Evolutionary conservation across 2,888 invertebrate genomes (phyloP).

Genomic region (Bugula neritina): DNA sequence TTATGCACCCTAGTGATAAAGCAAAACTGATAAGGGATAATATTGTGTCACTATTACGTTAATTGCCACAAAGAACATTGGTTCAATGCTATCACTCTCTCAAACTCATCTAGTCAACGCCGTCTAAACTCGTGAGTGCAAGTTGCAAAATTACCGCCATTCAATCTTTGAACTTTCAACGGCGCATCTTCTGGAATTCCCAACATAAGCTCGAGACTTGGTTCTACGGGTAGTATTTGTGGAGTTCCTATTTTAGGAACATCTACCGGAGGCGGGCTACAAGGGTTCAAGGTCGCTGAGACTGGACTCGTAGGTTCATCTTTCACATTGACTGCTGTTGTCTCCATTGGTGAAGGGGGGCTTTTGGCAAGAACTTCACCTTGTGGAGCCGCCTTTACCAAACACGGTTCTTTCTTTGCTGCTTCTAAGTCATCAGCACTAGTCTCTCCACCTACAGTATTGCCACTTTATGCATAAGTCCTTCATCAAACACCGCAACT

Average conservation of each 20-base stretch:
- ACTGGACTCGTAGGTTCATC: slow-evolving; percentile 8
- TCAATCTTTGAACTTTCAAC: slow-evolving; percentile 2
- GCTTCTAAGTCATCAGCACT: too few species aligned
- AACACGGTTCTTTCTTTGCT: too few species aligned
- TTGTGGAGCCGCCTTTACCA: too few species aligned
- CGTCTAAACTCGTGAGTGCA: too few species aligned
- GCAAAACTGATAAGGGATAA: not conserved
- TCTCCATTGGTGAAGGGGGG: too few species aligned
- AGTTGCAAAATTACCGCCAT: not conserved
- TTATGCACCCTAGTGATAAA: not conserved
- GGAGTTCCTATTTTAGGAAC: not conserved
- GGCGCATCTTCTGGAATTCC: slow-evolving; percentile 16
- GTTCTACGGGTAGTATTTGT: not conserved
- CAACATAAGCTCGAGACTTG: not conserved
- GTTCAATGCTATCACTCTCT: too few species aligned
- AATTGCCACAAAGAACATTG: not conserved
- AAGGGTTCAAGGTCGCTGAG: not conserved
- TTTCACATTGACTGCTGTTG: too few species aligned
- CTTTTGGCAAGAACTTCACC: too few species aligned
- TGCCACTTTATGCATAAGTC: too few species aligned
- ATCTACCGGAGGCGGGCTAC: not conserved
- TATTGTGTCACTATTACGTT: not conserved
- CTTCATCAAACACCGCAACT: too few species aligned
- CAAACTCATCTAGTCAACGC: too few species aligned
- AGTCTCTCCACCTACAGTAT: too few species aligned